Conservation (phyloP, 1,140 invertebrate species). For the Pachypeltis micranthus region DNA sequence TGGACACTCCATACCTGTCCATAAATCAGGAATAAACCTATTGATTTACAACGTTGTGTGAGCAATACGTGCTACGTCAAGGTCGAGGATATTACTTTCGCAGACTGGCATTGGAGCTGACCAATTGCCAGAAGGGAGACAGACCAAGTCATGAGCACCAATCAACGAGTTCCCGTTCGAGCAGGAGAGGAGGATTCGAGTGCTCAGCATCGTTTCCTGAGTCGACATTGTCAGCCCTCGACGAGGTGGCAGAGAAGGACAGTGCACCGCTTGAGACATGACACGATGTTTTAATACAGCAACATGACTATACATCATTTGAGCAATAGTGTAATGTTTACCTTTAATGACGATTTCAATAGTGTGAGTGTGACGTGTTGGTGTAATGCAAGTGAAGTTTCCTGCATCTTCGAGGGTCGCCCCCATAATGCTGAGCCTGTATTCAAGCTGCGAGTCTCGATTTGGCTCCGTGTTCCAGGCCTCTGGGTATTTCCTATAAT, state of each 20-base stretch:
- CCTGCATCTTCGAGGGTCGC: conserved; percentile 69
- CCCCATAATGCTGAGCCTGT: conserved; percentile 64
- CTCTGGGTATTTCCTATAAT: conserved; percentile 60
- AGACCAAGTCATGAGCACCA: conserved; percentile 55
- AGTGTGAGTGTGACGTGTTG: conserved; percentile 62
- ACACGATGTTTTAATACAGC: background rate
- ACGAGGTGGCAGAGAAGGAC: conserved; percentile 51
- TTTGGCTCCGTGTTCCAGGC: conserved; percentile 72
- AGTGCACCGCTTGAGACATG: conserved; percentile 50
- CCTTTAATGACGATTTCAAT: conserved; percentile 67
- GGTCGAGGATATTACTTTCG: conserved; percentile 52
- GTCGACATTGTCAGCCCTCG: conserved; percentile 56
- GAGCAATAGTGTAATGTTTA: conserved; percentile 28
- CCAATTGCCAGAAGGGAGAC: conserved; percentile 73
- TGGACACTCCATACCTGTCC: conserved; percentile 56
- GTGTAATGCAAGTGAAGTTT: conserved; percentile 66
- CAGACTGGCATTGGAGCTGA: conserved; percentile 64
- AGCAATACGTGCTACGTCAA: background rate
- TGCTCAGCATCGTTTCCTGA: conserved; percentile 57
- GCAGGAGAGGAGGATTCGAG: conserved; percentile 60
- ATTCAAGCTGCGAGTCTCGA: conserved; percentile 64
- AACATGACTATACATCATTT: no score
- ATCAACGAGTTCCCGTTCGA: conserved; percentile 69
- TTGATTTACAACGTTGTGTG: background rate
- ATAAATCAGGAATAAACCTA: background rate